phyloP scores from a whole-genome alignment of 2,113 vertebrate genomes.

The Leucoraja erinaceus region DNA sequence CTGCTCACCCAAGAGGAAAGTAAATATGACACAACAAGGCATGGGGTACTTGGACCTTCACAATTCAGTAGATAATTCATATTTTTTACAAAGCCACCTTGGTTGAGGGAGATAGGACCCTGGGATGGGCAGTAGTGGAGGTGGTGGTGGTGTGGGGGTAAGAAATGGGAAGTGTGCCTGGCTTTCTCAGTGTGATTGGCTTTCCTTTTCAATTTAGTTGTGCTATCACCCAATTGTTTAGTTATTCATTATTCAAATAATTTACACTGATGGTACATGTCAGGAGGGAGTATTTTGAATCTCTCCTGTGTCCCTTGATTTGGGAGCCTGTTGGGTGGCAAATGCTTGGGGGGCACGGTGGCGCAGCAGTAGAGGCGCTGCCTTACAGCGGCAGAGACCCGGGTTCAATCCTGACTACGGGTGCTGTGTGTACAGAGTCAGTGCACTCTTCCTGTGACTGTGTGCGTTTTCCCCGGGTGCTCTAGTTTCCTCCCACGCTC shows the following conservation, averaged over 20 bases:
- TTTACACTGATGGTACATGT: too few species aligned
- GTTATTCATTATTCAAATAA: not conserved
- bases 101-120: not conserved
- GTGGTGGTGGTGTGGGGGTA: too few species aligned
- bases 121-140: too few species aligned
- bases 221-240: not conserved
- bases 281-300: not conserved
- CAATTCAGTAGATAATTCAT: not conserved
- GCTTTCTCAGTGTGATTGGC: too few species aligned
- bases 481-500: too few species aligned
- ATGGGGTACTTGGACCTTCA: not conserved
- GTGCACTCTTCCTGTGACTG: too few species aligned
- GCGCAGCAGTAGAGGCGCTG: too few species aligned
- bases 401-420: too few species aligned
- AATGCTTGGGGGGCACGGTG: not conserved
- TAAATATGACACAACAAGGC: not conserved
- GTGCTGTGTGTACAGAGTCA: too few species aligned
- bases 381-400: too few species aligned
- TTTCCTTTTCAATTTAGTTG: not conserved
- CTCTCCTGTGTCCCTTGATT: not conserved
- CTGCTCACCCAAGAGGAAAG: not conserved
- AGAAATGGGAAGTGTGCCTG: too few species aligned
- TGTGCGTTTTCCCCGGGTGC: too few species aligned
- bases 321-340: not conserved
- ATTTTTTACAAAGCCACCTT: not conserved